Evolutionary conservation across 2,888 invertebrate species (phyloP).

Genomic region (Beris morrisii): DNA sequence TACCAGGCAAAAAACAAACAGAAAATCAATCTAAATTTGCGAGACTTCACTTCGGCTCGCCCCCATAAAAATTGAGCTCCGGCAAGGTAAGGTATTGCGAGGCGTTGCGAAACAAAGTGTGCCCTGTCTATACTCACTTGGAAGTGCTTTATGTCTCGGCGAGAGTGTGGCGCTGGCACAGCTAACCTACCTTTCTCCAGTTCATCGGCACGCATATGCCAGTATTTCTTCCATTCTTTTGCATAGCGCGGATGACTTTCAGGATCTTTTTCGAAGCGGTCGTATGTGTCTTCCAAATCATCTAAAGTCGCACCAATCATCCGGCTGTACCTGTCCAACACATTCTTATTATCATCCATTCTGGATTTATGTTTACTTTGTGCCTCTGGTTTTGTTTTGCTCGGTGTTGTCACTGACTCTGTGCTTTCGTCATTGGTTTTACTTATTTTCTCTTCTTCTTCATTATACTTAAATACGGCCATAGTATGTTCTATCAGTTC

Average conservation of each 20-base stretch:
- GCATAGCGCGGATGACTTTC: constrained; percentile 37
- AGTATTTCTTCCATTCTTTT: constrained; percentile 38
- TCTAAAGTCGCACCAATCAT: constrained; percentile 36
- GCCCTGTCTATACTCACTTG: too few species aligned
- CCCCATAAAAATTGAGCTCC: too few species aligned
- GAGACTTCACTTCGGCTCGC: too few species aligned
- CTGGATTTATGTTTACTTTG: background rate
- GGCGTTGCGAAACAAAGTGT: too few species aligned
- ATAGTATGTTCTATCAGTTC: constrained; percentile 10
- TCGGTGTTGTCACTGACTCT: background rate
- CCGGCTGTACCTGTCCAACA: constrained; percentile 36
- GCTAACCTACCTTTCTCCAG: constrained; percentile 34
- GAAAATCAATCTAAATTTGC: too few species aligned
- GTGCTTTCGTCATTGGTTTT: background rate
- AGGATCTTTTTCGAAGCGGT: constrained; percentile 28
- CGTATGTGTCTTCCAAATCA: constrained; percentile 33
- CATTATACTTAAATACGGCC: background rate
- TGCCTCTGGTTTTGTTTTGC: background rate
- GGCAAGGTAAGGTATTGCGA: too few species aligned
- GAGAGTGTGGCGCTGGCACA: too few species aligned
- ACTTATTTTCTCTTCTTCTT: background rate
- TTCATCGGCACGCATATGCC: constrained; percentile 31
- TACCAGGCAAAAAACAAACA: too few species aligned
- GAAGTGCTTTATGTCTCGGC: too few species aligned
- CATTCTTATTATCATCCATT: constrained; percentile 26